Conservation (phyloP, 2,888 invertebrate genomes). For the Cryptocephalus moraei region DNA sequence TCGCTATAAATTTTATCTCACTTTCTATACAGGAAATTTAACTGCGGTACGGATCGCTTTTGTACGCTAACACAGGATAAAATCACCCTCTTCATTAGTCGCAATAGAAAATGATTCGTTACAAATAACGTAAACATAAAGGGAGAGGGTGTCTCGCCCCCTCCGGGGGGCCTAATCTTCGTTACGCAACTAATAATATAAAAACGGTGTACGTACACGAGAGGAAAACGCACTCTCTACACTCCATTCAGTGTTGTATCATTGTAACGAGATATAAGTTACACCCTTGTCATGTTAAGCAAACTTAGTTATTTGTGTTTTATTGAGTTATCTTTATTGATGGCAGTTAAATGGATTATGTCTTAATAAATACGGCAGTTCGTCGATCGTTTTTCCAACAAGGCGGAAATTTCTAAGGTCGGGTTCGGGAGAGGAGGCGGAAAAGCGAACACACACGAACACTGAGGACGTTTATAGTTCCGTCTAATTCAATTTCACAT, state of each 20-base stretch:
- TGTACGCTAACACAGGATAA: slow-evolving; percentile 18
- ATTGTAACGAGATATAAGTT: slow-evolving; percentile 25
- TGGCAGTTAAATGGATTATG: too few relatives aligned
- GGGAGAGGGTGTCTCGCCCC: slow-evolving; percentile 6
- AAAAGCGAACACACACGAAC: background rate
- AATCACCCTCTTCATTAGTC: slow-evolving; percentile 28
- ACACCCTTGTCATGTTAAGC: slow-evolving; percentile 20
- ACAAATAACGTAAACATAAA: slow-evolving; percentile 35
- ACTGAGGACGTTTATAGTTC: background rate
- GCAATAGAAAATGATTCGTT: slow-evolving; percentile 37
- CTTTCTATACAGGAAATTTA: too few relatives aligned
- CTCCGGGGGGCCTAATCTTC: background rate
- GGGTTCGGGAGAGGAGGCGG: slow-evolving; percentile 9
- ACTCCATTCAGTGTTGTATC: slow-evolving; percentile 19
- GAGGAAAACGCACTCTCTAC: background rate
- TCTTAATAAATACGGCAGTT: too few relatives aligned
- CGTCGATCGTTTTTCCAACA: too few relatives aligned
- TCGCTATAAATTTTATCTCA: too few relatives aligned
- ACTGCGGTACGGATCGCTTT: slow-evolving; percentile 12
- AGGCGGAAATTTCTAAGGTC: too few relatives aligned
- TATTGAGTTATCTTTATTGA: background rate
- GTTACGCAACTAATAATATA: background rate
- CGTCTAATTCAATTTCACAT: slow-evolving; percentile 9
- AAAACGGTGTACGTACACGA: too few relatives aligned
- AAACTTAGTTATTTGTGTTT: slow-evolving; percentile 11